Conservation (phyloP, 2,113 vertebrate genomes). For the Indicator maculatus region DNA sequence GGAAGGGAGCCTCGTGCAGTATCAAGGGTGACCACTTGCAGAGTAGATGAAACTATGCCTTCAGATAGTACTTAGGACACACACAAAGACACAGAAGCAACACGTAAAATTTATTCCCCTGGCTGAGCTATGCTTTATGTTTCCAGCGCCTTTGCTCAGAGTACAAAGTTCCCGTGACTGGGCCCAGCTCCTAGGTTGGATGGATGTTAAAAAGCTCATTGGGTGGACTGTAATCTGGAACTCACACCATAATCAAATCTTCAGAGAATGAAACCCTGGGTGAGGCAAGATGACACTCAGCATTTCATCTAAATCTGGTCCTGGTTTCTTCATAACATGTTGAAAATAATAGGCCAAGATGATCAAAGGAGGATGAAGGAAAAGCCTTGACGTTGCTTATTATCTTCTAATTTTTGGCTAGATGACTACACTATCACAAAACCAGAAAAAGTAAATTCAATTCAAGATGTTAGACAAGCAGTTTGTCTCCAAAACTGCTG, state of each 20-base stretch:
- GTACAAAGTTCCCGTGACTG: background rate
- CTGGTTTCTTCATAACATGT: background rate
- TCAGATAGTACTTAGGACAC: background rate
- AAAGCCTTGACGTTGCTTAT: background rate
- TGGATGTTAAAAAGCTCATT: background rate
- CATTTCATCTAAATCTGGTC: background rate
- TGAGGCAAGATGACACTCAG: background rate
- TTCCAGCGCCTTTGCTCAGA: background rate
- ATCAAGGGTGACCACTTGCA: background rate
- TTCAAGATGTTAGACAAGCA: background rate
- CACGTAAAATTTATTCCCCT: background rate
- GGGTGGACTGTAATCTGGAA: background rate
- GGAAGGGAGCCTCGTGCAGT: rapidly evolving
- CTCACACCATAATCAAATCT: constrained; percentile 34
- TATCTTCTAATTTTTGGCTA: constrained; percentile 19
- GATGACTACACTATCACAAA: background rate
- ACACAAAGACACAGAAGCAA: background rate
- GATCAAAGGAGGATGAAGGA: background rate
- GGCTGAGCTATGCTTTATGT: background rate
- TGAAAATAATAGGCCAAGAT: background rate
- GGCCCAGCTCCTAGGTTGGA: background rate
- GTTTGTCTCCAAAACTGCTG: background rate
- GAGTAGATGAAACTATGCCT: background rate
- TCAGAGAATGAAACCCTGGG: constrained; percentile 2
- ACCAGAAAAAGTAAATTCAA: background rate